Percentiles rank a stretch among this genome's conserved stretches.
Conservation (phyloP, 30 jellyfish, hydroid and myxozoan genomes). For the Turritopsis dohrnii region DNA sequence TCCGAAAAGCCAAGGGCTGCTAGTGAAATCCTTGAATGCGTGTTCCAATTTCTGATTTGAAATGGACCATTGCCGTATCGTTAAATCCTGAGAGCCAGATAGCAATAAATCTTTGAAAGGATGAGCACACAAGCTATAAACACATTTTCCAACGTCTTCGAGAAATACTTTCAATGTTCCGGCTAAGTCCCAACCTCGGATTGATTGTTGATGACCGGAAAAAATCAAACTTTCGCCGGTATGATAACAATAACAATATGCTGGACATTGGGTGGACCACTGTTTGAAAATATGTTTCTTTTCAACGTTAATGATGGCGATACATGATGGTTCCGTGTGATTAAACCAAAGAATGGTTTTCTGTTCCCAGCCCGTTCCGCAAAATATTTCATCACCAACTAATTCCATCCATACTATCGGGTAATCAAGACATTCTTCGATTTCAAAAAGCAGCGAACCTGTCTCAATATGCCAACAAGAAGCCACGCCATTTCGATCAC, state of each 20-base stretch:
- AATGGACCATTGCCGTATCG: background rate
- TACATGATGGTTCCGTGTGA: background rate
- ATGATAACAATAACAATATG: conserved; percentile 2
- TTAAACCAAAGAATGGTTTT: background rate
- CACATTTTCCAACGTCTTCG: background rate
- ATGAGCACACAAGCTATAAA: background rate
- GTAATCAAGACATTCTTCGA: background rate
- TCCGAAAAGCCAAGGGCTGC: background rate
- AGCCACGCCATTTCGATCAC: background rate
- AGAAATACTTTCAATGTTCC: background rate
- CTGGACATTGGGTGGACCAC: background rate
- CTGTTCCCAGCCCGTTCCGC: conserved; percentile 10
- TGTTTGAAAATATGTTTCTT: background rate
- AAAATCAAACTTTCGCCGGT: background rate
- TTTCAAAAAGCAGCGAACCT: background rate
- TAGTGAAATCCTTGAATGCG: background rate
- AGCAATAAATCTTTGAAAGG: background rate
- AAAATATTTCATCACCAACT: background rate
- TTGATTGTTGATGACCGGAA: background rate
- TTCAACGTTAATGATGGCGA: background rate
- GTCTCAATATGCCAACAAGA: background rate
- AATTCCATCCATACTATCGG: background rate
- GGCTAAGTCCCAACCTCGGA: background rate
- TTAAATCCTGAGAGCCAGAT: conserved; percentile 2
- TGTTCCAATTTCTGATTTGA: background rate